A percentile compares a stretch with the other conserved stretches of the same genome.
phyloP scores from a whole-genome alignment of 2,797 vertebrate species.

The Neosilurus mollespiculum region DNA sequence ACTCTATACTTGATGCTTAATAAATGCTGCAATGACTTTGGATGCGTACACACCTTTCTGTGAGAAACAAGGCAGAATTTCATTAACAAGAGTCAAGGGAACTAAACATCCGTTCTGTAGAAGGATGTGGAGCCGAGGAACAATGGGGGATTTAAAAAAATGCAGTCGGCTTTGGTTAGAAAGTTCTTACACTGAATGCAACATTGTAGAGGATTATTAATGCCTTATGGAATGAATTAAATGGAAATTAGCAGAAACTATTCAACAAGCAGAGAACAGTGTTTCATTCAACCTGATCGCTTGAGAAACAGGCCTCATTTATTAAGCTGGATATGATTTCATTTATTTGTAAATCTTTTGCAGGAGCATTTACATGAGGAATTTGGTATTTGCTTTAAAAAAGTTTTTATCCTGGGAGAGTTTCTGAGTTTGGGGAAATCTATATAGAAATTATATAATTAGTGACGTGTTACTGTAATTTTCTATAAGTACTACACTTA shows the following conservation, averaged over 20 bases:
- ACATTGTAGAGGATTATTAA: not conserved
- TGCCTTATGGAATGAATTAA: slow-evolving; percentile 29
- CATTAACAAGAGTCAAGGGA: slow-evolving; percentile 15
- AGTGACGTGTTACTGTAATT: not conserved
- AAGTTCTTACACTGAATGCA: slow-evolving; percentile 2
- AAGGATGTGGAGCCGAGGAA: not conserved
- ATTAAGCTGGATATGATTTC: not conserved
- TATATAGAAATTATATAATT: not conserved
- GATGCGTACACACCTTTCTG: not conserved
- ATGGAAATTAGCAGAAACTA: slow-evolving; percentile 27
- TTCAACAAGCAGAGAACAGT: slow-evolving; percentile 10
- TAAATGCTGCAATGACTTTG: slow-evolving; percentile 14
- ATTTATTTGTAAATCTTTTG: not conserved
- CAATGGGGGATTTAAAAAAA: not conserved
- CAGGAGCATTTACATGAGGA: not conserved
- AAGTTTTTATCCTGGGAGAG: not conserved
- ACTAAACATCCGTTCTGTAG: not conserved
- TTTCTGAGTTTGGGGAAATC: not conserved
- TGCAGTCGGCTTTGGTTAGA: not conserved
- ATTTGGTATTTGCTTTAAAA: too few species aligned
- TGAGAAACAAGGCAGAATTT: slow-evolving; percentile 5
- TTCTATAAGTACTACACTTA: not conserved
- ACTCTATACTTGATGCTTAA: not conserved
- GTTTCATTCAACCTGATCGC: slow-evolving; percentile 14
- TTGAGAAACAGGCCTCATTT: not conserved